Conservation (phyloP, 2,888 invertebrate species). For the Nudaria mundana region DNA sequence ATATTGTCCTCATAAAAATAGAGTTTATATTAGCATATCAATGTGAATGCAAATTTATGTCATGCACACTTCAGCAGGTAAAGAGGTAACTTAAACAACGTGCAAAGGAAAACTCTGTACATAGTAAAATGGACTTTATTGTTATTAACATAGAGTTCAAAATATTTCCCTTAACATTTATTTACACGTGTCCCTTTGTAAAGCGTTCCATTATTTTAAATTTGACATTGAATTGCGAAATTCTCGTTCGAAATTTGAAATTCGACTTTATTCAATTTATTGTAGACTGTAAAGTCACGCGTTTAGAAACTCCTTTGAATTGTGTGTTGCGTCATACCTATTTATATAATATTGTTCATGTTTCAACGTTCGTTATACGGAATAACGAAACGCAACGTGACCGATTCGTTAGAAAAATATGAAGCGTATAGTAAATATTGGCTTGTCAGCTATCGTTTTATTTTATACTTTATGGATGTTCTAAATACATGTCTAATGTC, state of each 20-base stretch:
- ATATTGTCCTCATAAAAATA: not conserved
- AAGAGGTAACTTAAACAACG: not conserved
- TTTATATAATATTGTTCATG: conserved; percentile 25
- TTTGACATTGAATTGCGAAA: conserved; percentile 15
- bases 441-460: no score
- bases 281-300: conserved; percentile 13
- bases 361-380: conserved; percentile 35
- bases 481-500: no score
- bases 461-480: no score
- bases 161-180: conserved; percentile 15
- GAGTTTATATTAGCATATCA: conserved; percentile 12
- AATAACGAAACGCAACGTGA: conserved; percentile 30
- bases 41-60: conserved; percentile 1
- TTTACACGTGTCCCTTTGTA: conserved; percentile 9
- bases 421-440: no score
- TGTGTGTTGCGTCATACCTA: conserved; percentile 19
- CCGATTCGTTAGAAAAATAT: conserved; percentile 15
- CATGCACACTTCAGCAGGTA: not conserved
- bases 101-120: not conserved
- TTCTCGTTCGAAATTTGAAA: conserved; percentile 9
- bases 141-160: conserved; percentile 9
- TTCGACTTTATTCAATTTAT: conserved; percentile 9
- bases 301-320: conserved; percentile 15
- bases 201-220: conserved; percentile 11
- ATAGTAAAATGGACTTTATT: conserved; percentile 1